Evolutionary conservation across 1,140 invertebrate species (phyloP).

Genomic region (Orussus abietinus): DNA sequence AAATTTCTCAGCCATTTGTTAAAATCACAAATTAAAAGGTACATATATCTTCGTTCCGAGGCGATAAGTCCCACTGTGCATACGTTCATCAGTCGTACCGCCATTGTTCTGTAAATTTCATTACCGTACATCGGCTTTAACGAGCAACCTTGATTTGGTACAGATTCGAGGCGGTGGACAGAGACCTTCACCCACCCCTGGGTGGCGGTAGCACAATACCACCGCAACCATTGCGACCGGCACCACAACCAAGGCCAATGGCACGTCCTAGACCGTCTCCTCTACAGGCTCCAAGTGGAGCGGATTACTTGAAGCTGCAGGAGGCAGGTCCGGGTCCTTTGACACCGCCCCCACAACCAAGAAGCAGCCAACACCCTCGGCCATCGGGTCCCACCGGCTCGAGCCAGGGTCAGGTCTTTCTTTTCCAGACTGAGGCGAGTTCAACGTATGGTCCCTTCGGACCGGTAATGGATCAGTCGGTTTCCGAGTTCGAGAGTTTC

Average conservation of each 20-base stretch:
- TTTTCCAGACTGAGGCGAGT: conserved; percentile 28
- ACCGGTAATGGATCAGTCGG: conserved; percentile 19
- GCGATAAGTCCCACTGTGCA: too few relatives aligned
- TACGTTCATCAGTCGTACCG: too few relatives aligned
- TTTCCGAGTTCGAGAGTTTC: conserved; percentile 21
- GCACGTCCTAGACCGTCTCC: conserved; percentile 45
- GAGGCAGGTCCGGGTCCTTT: conserved; percentile 34
- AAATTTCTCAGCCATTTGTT: too few relatives aligned
- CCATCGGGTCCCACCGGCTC: conserved; percentile 5
- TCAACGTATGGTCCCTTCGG: conserved; percentile 25
- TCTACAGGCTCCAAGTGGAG: conserved; percentile 31
- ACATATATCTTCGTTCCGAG: too few relatives aligned
- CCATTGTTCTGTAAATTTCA: too few relatives aligned
- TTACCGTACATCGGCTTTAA: too few relatives aligned
- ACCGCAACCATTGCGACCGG: conserved; percentile 57
- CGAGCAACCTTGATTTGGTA: too few relatives aligned
- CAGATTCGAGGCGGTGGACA: conserved; percentile 50
- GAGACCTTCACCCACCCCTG: conserved; percentile 43
- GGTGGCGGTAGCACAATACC: conserved; percentile 42
- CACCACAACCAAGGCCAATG: conserved; percentile 45
- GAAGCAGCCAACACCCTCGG: conserved; percentile 17
- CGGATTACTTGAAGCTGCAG: conserved; percentile 39
- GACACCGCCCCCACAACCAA: conserved; percentile 36
- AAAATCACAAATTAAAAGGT: too few relatives aligned
- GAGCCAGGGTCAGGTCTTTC: conserved; percentile 24